phyloP scores from a whole-genome alignment of 2,797 vertebrate genomes.

The Acanthiza pusilla region DNA sequence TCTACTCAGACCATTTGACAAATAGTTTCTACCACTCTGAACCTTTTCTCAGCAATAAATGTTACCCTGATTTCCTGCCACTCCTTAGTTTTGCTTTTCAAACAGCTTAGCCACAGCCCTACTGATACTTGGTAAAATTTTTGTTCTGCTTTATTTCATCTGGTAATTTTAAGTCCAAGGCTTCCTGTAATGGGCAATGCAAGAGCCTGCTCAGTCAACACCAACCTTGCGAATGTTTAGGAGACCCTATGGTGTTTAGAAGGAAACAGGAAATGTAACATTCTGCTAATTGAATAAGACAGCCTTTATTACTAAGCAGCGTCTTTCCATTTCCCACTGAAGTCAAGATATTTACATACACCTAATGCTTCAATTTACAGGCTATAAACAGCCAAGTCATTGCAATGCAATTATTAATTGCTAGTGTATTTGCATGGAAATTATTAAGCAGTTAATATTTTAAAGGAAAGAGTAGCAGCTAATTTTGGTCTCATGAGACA shows the following conservation, averaged over 20 bases:
- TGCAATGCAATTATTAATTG: slow-evolving; percentile 32
- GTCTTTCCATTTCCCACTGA: slow-evolving; percentile 36
- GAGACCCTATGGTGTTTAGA: not conserved
- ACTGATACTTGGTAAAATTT: not conserved
- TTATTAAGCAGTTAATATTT: slow-evolving; percentile 15
- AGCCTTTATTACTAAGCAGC: slow-evolving; percentile 34
- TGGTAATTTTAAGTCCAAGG: not conserved
- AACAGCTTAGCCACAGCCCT: not conserved
- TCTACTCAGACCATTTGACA: not conserved
- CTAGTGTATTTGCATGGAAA: not conserved
- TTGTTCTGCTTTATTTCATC: not conserved
- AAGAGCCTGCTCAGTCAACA: not conserved
- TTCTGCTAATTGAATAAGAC: slow-evolving; percentile 29
- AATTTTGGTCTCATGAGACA: not conserved
- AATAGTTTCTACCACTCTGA: not conserved
- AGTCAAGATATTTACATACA: slow-evolving; percentile 42
- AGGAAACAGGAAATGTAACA: slow-evolving; percentile 25
- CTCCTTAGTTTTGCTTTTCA: not conserved
- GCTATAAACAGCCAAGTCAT: slow-evolving; percentile 30
- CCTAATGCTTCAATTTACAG: slow-evolving; percentile 38
- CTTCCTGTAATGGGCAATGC: not conserved
- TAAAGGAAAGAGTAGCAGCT: not conserved
- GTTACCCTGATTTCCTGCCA: not conserved
- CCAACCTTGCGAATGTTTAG: not conserved
- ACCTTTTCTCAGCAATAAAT: not conserved